Percentiles rank a stretch among this genome's conserved stretches.
Evolutionary conservation across 2,113 vertebrate species (phyloP).

Genomic region (Sapayoa aenigma): DNA sequence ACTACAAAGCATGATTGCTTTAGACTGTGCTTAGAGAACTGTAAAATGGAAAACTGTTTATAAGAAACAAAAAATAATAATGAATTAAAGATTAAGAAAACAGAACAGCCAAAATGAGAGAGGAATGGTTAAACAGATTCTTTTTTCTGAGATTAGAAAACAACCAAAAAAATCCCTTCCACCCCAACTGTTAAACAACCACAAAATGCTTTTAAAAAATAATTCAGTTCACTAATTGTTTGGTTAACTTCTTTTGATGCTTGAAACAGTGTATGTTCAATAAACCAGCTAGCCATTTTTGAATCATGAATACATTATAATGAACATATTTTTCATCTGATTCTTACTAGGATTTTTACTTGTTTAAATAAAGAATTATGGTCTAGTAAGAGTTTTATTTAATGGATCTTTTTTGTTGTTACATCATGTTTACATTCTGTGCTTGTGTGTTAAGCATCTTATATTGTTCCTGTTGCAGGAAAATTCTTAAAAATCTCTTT

Average conservation of each 20-base stretch:
- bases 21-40: neutral
- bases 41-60: neutral
- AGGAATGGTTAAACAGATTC: neutral
- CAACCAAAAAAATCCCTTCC: accelerated
- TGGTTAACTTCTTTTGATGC: neutral
- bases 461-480: neutral
- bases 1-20: neutral
- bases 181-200: neutral
- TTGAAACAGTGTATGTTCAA: neutral
- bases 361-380: neutral
- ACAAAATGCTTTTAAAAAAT: neutral
- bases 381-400: neutral
- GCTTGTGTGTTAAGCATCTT: neutral
- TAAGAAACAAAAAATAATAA: neutral
- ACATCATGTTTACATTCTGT: neutral
- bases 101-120: neutral
- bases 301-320: neutral
- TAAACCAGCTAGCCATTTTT: neutral
- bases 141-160: neutral
- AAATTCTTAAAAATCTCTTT: neutral
- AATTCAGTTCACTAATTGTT: neutral
- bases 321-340: neutral
- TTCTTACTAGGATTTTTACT: neutral
- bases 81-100: neutral
- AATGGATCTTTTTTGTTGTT: neutral